Conservation (phyloP, 2,113 vertebrate genomes). For the Thryonomys swinderianus region DNA sequence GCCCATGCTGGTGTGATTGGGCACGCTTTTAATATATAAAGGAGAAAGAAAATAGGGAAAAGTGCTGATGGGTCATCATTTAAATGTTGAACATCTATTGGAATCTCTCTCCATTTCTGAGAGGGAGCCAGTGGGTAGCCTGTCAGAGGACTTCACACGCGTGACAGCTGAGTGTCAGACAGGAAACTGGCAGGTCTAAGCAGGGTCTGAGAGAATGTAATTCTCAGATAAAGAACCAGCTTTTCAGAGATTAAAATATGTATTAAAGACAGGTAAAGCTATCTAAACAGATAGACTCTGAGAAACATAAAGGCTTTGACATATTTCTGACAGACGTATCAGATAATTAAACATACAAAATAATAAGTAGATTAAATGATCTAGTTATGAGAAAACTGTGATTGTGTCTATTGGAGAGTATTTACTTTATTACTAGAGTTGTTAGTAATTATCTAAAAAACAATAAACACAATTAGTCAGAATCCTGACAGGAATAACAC, state of each 20-base stretch:
- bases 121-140: conserved; percentile 59
- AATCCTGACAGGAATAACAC: background rate
- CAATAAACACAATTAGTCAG: conserved; percentile 20
- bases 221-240: conserved; percentile 19
- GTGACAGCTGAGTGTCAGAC: conserved; percentile 56
- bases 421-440: background rate
- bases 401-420: background rate
- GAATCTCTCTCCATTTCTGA: conserved; percentile 42
- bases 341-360: conserved; percentile 55
- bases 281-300: conserved; percentile 41
- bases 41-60: conserved; percentile 35
- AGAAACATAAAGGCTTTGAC: conserved; percentile 18
- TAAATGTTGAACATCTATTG: conserved; percentile 67
- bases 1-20: background rate
- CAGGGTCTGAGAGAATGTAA: conserved; percentile 56
- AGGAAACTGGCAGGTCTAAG: conserved; percentile 36
- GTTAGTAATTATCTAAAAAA: conserved; percentile 12
- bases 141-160: conserved; percentile 50
- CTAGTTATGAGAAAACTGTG: background rate
- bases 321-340: conserved; percentile 50
- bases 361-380: conserved; percentile 21
- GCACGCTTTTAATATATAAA: conserved; percentile 47
- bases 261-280: conserved; percentile 21
- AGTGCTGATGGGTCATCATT: conserved; percentile 4
- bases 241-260: conserved; percentile 51